Evolutionary conservation across 2,113 vertebrate species (phyloP).

Genomic region (Asarcornis scutulata): DNA sequence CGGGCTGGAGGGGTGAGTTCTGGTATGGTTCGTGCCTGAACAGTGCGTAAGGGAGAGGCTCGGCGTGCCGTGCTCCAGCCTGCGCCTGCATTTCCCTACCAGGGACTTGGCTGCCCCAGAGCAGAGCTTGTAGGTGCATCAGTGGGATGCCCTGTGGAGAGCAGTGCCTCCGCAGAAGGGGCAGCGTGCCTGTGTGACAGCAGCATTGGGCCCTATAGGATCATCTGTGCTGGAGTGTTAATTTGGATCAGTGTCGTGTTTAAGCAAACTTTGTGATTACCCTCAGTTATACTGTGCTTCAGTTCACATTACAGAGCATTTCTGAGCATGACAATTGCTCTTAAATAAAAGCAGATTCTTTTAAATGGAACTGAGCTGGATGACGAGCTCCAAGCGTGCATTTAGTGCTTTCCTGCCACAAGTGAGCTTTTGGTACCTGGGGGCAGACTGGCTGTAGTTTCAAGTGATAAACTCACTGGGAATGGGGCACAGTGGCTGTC

Average conservation of each 20-base stretch:
- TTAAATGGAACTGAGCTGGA: not conserved
- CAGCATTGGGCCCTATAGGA: not conserved
- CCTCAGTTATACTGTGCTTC: not conserved
- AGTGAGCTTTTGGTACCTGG: fast-evolving
- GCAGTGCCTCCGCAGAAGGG: not conserved
- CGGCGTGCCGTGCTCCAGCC: not conserved
- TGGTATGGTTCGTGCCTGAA: not conserved
- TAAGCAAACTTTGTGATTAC: not conserved
- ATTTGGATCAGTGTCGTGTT: not conserved
- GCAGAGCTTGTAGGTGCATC: not conserved
- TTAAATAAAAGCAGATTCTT: not conserved
- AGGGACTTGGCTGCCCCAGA: not conserved
- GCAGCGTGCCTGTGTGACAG: not conserved
- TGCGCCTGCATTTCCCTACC: not conserved
- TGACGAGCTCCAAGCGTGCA: not conserved
- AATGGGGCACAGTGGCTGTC: fast-evolving
- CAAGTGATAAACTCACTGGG: not conserved
- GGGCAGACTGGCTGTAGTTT: not conserved
- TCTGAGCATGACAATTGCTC: not conserved
- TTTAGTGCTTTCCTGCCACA: not conserved
- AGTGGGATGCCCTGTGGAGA: not conserved
- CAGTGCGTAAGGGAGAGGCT: not conserved
- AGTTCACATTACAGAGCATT: not conserved
- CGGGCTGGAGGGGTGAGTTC: not conserved
- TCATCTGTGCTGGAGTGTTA: not conserved